These are phyloP conservation scores for Euwallacea fornicatus DNA, from an alignment of 1,140 invertebrate species.

Conservation along the genomic window DNA sequence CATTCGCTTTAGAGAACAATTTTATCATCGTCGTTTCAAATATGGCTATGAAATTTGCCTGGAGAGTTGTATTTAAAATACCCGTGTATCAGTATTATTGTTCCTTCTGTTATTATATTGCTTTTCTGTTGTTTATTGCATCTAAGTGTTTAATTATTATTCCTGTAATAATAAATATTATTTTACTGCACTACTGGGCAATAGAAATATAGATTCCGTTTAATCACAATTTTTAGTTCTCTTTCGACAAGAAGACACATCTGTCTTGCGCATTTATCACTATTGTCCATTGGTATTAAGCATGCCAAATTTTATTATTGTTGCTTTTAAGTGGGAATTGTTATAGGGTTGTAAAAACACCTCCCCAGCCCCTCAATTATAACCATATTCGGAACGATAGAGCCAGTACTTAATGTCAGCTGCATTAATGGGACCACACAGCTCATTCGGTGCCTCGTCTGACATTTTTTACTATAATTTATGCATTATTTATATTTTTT, in stretches of 20 bases:
- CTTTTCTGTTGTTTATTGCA: constrained; percentile 8
- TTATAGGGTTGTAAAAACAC: not conserved
- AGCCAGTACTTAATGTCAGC: constrained; percentile 17
- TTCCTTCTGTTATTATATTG: not conserved
- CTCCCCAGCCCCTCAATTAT: no score
- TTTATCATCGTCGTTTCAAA: constrained; percentile 5
- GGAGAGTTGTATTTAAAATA: not conserved
- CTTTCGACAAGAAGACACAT: no score
- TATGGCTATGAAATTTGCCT: constrained; percentile 1
- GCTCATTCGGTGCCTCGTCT: constrained; percentile 26
- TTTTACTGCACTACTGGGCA: no score
- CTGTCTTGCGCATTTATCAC: no score
- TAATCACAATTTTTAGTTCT: no score
- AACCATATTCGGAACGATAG: no score
- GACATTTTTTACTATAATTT: constrained; percentile 41
- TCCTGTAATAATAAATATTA: no score
- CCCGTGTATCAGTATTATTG: constrained; percentile 12
- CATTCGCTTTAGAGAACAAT: no score
- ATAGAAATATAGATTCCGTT: no score
- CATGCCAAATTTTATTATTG: no score
- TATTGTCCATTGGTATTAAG: no score
- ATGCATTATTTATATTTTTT: constrained; percentile 45
- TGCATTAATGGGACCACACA: constrained; percentile 31
- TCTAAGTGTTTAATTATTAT: no score
- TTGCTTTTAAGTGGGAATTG: not conserved